phyloP scores from a whole-genome alignment of 2,888 invertebrate species.

The Fragum fragum region DNA sequence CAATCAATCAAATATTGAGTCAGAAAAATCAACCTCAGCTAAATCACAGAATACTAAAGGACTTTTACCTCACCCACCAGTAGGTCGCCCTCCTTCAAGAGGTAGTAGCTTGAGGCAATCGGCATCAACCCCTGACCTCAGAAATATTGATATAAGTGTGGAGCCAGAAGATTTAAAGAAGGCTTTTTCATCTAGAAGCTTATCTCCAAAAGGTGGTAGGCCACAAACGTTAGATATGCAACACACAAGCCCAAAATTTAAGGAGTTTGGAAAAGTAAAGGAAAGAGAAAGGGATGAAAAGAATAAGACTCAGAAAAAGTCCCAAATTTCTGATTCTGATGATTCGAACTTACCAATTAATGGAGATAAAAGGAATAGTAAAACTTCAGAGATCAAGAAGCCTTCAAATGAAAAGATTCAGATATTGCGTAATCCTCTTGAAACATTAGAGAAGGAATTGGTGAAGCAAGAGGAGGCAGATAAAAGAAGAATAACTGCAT shows the following conservation, averaged over 20 bases:
- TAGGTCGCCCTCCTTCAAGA: conserved; percentile 56
- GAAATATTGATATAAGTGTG: conserved; percentile 56
- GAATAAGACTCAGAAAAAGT: conserved; percentile 4
- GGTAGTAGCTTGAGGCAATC: conserved; percentile 58
- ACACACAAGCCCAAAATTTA: conserved; percentile 14
- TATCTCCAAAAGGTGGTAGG: conserved; percentile 62
- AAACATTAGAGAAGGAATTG: conserved; percentile 58
- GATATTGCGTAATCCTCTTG: conserved; percentile 58
- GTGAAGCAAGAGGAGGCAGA: conserved; percentile 51
- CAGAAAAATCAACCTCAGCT: not conserved
- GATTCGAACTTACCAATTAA: not conserved
- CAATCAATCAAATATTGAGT: conserved; percentile 31
- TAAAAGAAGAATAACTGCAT: conserved; percentile 26
- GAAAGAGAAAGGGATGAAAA: conserved; percentile 16
- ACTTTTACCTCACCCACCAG: conserved; percentile 63
- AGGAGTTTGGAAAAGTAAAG: conserved; percentile 21
- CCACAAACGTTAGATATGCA: conserved; percentile 43
- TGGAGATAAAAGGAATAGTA: conserved; percentile 9
- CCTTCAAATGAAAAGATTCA: conserved; percentile 6
- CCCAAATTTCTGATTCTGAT: conserved; percentile 17
- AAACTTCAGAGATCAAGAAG: not conserved
- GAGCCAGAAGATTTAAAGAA: conserved; percentile 58
- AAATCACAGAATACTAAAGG: conserved; percentile 34
- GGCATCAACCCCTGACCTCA: conserved; percentile 62
- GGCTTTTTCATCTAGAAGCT: conserved; percentile 45